A percentile compares a stretch with the other conserved stretches of the same genome.
Conservation (phyloP, 2,797 vertebrate genomes). For the Chaetodon trifasciatus region DNA sequence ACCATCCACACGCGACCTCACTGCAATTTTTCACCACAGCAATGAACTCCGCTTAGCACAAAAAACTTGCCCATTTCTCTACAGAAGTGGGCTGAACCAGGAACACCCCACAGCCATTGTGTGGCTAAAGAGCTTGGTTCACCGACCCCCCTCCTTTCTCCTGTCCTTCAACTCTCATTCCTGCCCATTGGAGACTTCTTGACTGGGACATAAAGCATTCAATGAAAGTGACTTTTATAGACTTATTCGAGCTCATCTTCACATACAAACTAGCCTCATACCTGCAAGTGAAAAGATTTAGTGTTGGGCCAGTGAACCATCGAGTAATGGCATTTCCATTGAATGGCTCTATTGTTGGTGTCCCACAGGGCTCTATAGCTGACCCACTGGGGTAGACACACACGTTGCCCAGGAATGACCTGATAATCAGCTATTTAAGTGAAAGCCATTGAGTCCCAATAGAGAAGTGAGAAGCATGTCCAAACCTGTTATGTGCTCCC, state of each 20-base stretch:
- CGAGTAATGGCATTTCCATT: conserved; percentile 81
- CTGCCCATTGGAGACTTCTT: conserved; percentile 91
- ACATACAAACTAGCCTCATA: conserved; percentile 83
- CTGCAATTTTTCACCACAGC: conserved; percentile 95
- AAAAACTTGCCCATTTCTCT: conserved; percentile 76
- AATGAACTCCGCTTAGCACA: conserved; percentile 91
- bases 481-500: conserved; percentile 93
- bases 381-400: conserved; percentile 87
- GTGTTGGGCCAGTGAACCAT: conserved; percentile 81
- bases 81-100: conserved; percentile 77
- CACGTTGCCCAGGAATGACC: conserved; percentile 96
- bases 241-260: conserved; percentile 94
- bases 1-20: conserved; percentile 98
- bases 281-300: conserved; percentile 84
- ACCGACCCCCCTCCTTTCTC: conserved; percentile 87
- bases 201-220: conserved; percentile 95
- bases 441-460: conserved; percentile 92
- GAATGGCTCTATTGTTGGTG: conserved; percentile 81
- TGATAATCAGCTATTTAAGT: conserved; percentile 98
- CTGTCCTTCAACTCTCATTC: conserved; percentile 91
- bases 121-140: conserved; percentile 88
- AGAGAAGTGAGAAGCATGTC: conserved; percentile 94
- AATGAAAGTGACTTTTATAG: conserved; percentile 99
- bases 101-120: conserved; percentile 90
- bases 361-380: conserved; percentile 80